Percentiles rank a stretch among this genome's conserved stretches.
Conservation (phyloP, 2,888 invertebrate species). For the Gastrophysa polygoni region DNA sequence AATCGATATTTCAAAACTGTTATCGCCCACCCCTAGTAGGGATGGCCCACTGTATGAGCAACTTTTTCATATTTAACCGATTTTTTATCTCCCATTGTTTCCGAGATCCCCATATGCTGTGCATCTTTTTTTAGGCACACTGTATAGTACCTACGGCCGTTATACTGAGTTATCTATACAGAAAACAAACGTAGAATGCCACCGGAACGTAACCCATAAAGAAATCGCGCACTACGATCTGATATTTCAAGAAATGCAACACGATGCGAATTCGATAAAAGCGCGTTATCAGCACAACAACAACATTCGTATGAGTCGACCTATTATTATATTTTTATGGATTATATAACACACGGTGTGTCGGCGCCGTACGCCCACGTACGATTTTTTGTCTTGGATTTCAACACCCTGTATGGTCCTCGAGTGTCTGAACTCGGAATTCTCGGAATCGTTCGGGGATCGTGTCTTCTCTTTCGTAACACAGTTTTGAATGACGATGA, state of each 20-base stretch:
- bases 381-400: conserved; percentile 15
- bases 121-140: no score
- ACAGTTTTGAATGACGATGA: no score
- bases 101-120: no score
- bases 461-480: neutral
- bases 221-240: conserved; percentile 25
- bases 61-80: no score
- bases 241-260: conserved; percentile 31
- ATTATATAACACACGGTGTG: conserved; percentile 39
- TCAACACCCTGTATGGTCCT: conserved; percentile 20
- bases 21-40: no score
- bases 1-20: no score
- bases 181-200: conserved; percentile 24
- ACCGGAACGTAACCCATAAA: conserved; percentile 14
- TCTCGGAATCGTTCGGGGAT: conserved; percentile 1
- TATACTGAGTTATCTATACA: neutral
- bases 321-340: conserved; percentile 25
- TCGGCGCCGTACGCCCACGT: conserved; percentile 38
- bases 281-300: conserved; percentile 30
- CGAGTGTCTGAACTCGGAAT: neutral
- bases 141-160: no score
- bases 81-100: no score
- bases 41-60: no score
- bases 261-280: conserved; percentile 31
- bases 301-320: conserved; percentile 21